Evolutionary conservation across 2,888 invertebrate species (phyloP), one percentile per base, ranked within the genome.

Genomic region (Hipparchia sbordonii): DNA sequence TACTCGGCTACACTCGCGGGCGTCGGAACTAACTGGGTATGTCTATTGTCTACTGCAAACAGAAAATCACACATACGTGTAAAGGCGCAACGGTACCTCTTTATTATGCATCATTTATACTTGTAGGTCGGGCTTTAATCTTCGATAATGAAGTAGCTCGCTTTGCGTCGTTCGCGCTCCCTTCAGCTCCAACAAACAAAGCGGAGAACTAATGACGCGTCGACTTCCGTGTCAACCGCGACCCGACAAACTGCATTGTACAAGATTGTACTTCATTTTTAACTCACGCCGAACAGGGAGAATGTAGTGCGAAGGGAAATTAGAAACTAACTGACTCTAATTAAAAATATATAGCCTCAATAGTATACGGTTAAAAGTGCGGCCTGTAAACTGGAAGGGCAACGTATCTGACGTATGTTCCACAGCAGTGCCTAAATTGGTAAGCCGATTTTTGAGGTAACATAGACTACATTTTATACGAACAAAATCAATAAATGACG

Each of bases 71-170:
- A 46, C 13, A 56, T 13, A 23, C 23, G 23, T 23, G 23, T 23
- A 13, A 6, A 62, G 7, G 59, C 33, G 33, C 7, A 46, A 46
- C 13, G 3, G n/a, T 45, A 13, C 1, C 33, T 52, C 1, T 52
- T 52, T 65, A 6, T 12, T 13, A 39, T 39, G 33, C 33, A 10
- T 59, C 59, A 59, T 59, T 59, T 59, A 33, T 59, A 59, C 52
- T 65, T 33, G 65, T 51, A 6, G 12, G 13, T 65, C 51, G 33
- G 51, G 23, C 51, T 65, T 65, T 65, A 65, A 65, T 65, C 65
- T 51, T 12, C 12, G 65, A 6, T 65, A 65, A 65, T 65, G 65
- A 65, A 52, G 65, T 5, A 10, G 33, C 65, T 13, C 48, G 9
- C 51, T 52, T 52, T 52, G 63, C 51, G 7, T n/a, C 33, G 9